A percentile compares a stretch with the other conserved stretches of the same genome.
phyloP scores from a whole-genome alignment of 2,797 vertebrate genomes.

The Philypnodon macrostomus region DNA sequence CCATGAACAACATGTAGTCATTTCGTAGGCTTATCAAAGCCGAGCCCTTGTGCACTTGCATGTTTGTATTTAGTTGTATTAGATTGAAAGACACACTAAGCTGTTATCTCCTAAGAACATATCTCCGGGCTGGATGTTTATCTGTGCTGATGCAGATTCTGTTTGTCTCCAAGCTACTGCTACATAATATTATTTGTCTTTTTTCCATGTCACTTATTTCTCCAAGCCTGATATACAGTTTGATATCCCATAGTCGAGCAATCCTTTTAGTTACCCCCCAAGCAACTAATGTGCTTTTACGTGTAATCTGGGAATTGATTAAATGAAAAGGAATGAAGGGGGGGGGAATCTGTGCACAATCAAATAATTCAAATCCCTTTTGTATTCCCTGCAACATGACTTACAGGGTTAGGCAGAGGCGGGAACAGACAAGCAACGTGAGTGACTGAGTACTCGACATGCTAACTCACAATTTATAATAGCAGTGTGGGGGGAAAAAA shows the following conservation, averaged over 20 bases:
- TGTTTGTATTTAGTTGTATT: slow-evolving; percentile 33
- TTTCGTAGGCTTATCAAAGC: slow-evolving; percentile 72
- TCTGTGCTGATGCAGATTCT: slow-evolving; percentile 70
- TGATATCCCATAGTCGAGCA: slow-evolving; percentile 60
- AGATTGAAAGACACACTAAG: slow-evolving; percentile 37
- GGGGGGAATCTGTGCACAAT: slow-evolving; percentile 52
- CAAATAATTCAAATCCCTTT: slow-evolving; percentile 60
- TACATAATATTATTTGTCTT: slow-evolving; percentile 69
- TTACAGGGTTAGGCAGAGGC: slow-evolving; percentile 49
- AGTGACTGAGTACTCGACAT: slow-evolving; percentile 44
- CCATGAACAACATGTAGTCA: slow-evolving; percentile 70
- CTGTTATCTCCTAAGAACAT: slow-evolving; percentile 68
- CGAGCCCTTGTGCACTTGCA: slow-evolving; percentile 33
- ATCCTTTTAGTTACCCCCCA: slow-evolving; percentile 60
- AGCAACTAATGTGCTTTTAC: slow-evolving; percentile 71
- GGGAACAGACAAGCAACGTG: slow-evolving; percentile 45
- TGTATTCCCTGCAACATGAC: slow-evolving; percentile 51
- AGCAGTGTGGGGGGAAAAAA: slow-evolving; percentile 44
- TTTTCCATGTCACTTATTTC: slow-evolving; percentile 52
- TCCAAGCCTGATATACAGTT: slow-evolving; percentile 61
- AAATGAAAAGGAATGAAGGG: slow-evolving; percentile 56
- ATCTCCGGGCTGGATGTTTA: slow-evolving; percentile 76
- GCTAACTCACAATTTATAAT: slow-evolving; percentile 45
- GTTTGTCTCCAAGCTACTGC: slow-evolving; percentile 68
- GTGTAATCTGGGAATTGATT: slow-evolving; percentile 74